Percentiles rank a stretch among this genome's conserved stretches.
Conservation (phyloP, 37 sponge, comb jelly and placozoan species). For the Haliclona indistincta region DNA sequence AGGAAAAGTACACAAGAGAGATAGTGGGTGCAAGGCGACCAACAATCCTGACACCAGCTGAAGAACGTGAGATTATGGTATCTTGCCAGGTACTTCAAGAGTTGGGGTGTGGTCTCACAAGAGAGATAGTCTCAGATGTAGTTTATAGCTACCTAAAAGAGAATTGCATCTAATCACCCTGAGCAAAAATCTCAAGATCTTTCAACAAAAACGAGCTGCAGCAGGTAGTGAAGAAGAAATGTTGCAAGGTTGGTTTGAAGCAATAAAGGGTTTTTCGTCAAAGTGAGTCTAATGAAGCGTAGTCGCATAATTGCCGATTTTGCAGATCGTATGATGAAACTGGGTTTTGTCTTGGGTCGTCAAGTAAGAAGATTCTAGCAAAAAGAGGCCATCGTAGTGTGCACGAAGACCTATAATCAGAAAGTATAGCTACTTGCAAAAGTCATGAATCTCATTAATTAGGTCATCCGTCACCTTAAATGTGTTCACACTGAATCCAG, state of each 20-base stretch:
- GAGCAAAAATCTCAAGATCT: slow-evolving; percentile 35
- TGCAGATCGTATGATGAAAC: slow-evolving; percentile 22
- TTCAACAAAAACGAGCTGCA: slow-evolving; percentile 9
- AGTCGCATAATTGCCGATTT: background rate
- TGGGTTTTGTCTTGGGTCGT: slow-evolving; percentile 26
- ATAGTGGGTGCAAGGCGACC: slow-evolving; percentile 25
- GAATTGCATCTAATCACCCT: background rate
- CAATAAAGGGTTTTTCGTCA: background rate
- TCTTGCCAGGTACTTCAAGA: slow-evolving; percentile 44
- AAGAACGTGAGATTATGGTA: slow-evolving; percentile 22
- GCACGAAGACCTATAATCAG: too few relatives aligned
- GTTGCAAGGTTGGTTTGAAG: slow-evolving; percentile 3
- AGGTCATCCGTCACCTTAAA: too few relatives aligned
- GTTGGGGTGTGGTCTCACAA: too few relatives aligned
- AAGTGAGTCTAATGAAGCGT: slow-evolving; percentile 9
- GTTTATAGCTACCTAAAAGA: slow-evolving; percentile 13
- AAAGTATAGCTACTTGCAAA: too few relatives aligned
- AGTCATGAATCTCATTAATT: too few relatives aligned
- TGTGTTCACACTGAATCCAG: too few relatives aligned
- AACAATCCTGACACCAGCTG: slow-evolving; percentile 13
- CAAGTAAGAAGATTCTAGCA: slow-evolving; percentile 30
- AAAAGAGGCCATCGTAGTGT: slow-evolving; percentile 4
- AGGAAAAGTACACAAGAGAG: background rate
- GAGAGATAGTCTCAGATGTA: slow-evolving; percentile 26
- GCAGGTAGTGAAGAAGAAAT: slow-evolving; percentile 2